Conservation (phyloP, 2,888 invertebrate genomes). For the Eristalis intricaria region DNA sequence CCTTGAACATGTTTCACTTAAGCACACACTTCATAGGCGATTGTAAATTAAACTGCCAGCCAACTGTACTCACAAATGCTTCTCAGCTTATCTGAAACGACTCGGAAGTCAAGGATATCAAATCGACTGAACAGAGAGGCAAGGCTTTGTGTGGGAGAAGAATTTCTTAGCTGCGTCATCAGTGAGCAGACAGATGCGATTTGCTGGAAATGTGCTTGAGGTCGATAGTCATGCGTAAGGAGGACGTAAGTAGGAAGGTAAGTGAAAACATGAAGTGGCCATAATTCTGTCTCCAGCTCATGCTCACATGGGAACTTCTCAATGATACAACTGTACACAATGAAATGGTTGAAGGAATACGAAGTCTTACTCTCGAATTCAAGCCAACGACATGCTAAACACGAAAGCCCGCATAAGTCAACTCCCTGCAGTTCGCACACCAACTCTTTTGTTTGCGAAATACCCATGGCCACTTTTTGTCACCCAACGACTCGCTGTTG, state of each 20-base stretch:
- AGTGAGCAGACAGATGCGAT: neutral
- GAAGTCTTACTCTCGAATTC: neutral
- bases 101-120: neutral
- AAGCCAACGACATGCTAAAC: neutral
- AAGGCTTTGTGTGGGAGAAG: neutral
- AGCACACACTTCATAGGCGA: neutral
- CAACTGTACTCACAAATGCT: neutral
- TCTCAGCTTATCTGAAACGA: neutral
- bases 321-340: too few species aligned
- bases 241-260: too few species aligned
- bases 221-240: too few species aligned
- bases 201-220: too few species aligned
- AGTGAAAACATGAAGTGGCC: too few species aligned
- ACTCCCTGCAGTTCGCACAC: neutral
- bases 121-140: neutral
- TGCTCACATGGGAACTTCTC: too few species aligned
- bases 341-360: neutral
- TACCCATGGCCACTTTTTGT: too few species aligned
- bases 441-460: constrained; percentile 22
- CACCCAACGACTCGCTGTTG: too few species aligned
- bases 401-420: too few species aligned
- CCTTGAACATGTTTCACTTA: neutral
- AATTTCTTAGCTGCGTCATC: neutral
- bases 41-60: neutral
- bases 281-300: too few species aligned